These are phyloP conservation scores for Piaya cayana DNA, from an alignment of 2,113 vertebrate genomes.

Conservation along the genomic window DNA sequence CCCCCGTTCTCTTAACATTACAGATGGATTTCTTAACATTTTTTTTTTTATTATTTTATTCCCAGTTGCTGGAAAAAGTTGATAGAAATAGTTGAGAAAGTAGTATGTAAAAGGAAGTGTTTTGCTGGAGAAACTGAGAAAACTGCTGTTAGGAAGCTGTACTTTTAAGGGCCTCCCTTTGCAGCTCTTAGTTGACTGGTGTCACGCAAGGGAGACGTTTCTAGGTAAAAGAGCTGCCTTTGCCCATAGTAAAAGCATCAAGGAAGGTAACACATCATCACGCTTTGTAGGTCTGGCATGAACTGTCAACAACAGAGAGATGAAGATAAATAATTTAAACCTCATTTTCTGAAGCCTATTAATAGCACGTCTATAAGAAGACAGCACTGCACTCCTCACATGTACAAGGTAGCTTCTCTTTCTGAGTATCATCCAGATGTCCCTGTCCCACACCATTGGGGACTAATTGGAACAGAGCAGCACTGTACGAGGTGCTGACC, in stretches of 20 bases:
- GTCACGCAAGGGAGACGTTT: neutral
- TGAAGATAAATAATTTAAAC: neutral
- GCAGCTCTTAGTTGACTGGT: neutral
- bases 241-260: neutral
- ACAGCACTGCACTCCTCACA: neutral
- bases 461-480: neutral
- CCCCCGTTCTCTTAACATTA: neutral
- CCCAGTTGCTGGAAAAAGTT: neutral
- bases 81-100: neutral
- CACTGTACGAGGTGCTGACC: fast-evolving
- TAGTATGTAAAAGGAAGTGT: neutral
- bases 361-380: neutral
- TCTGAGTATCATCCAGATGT: neutral
- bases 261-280: neutral
- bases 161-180: neutral
- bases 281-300: neutral
- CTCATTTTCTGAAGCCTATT: neutral
- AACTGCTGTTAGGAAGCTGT: neutral
- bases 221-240: neutral
- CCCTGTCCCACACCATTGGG: neutral
- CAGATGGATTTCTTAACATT: neutral
- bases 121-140: neutral
- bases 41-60: neutral
- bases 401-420: neutral
- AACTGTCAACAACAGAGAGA: neutral